Percentiles rank a stretch among this genome's conserved stretches.
Conservation (phyloP, 2,888 invertebrate species). For the Amorpha juglandis region DNA sequence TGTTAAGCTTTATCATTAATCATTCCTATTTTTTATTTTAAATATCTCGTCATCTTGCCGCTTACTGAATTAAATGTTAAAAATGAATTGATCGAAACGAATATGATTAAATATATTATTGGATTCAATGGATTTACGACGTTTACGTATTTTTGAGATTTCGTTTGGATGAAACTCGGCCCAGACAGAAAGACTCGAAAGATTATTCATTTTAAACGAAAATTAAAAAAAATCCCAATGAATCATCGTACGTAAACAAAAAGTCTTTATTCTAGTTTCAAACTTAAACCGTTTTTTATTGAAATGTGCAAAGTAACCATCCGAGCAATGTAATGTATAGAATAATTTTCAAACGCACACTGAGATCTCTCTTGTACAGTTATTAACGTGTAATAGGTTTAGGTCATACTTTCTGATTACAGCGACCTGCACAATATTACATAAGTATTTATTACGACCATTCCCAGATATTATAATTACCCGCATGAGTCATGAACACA, state of each 20-base stretch:
- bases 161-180: no score
- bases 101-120: no score
- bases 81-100: not conserved
- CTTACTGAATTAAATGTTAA: slow-evolving; percentile 6
- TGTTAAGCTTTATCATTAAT: slow-evolving; percentile 2
- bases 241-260: no score
- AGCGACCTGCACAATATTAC: not conserved
- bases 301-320: not conserved
- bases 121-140: no score
- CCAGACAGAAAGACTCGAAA: no score
- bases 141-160: no score
- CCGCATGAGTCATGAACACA: not conserved
- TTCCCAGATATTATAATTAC: not conserved
- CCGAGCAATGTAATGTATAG: not conserved
- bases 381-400: slow-evolving; percentile 19
- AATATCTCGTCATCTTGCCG: slow-evolving; percentile 7
- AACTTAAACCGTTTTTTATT: not conserved
- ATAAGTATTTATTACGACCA: not conserved
- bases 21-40: slow-evolving; percentile 10
- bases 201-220: not conserved
- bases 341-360: slow-evolving; percentile 24
- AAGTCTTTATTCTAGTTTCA: not conserved
- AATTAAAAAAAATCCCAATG: no score
- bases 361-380: slow-evolving; percentile 28
- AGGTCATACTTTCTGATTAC: not conserved